phyloP scores from a whole-genome alignment of 2,113 vertebrate species.

The Pterocles gutturalis region DNA sequence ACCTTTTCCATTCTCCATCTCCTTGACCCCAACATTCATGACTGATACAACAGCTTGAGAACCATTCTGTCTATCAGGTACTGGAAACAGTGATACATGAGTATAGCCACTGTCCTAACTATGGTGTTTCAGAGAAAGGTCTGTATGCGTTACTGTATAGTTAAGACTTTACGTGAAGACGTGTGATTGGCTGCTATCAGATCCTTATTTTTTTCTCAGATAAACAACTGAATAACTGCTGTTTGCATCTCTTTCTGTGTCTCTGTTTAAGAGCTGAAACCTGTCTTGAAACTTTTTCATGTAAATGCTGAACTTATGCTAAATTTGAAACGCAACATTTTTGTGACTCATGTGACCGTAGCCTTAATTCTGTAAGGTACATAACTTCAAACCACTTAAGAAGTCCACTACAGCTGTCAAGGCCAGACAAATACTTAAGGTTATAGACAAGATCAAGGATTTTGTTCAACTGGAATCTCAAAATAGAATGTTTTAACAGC shows the following conservation, averaged over 20 bases:
- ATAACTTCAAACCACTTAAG: neutral
- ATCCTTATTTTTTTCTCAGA: neutral
- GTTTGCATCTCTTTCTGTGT: neutral
- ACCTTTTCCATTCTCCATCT: neutral
- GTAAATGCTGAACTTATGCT: neutral
- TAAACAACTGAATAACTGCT: neutral
- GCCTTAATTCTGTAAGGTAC: neutral
- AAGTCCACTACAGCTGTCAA: neutral
- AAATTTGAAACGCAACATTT: neutral
- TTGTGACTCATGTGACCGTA: neutral
- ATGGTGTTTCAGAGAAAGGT: neutral
- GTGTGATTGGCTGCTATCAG: neutral
- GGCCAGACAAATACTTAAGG: neutral
- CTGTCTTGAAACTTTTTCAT: neutral
- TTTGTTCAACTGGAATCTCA: neutral
- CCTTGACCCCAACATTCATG: neutral
- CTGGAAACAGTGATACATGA: neutral
- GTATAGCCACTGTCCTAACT: neutral
- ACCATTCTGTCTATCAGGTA: neutral
- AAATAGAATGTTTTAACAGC: neutral
- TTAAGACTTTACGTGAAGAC: neutral
- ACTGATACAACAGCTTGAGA: neutral
- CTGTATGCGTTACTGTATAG: rapidly evolving
- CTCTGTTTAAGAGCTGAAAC: neutral
- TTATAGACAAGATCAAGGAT: neutral